A percentile compares a stretch with the other conserved stretches of the same genome.
These are phyloP conservation scores for Agelaius phoeniceus DNA, from an alignment of 2,113 vertebrate genomes.

Conservation along the genomic window DNA sequence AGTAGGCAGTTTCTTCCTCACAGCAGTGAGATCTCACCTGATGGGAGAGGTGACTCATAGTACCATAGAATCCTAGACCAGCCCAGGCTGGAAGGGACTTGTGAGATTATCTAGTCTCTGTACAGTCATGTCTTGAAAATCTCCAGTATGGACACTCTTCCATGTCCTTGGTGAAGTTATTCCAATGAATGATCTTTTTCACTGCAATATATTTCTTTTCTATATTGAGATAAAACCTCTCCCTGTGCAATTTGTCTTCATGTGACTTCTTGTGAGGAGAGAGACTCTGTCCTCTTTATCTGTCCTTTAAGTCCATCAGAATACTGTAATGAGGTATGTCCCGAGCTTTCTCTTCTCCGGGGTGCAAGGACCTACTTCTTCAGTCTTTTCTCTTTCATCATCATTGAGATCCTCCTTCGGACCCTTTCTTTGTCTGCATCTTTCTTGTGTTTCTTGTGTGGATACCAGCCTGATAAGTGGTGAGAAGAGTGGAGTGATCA, in stretches of 20 bases:
- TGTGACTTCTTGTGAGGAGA: not conserved
- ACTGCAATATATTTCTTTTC: not conserved
- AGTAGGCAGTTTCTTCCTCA: not conserved
- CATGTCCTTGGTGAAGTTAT: not conserved
- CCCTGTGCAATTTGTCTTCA: not conserved
- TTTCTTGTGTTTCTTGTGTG: not conserved
- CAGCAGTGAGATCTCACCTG: not conserved
- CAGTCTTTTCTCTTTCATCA: not conserved
- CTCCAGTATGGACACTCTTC: not conserved
- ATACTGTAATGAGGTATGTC: not conserved
- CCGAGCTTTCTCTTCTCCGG: not conserved
- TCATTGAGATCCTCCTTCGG: not conserved
- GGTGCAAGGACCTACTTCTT: not conserved
- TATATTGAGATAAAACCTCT: not conserved
- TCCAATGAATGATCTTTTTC: not conserved
- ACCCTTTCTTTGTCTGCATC: not conserved
- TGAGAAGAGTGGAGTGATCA: not conserved
- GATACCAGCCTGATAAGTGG: not conserved
- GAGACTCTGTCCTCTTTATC: not conserved
- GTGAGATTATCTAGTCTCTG: not conserved
- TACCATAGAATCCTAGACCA: not conserved
- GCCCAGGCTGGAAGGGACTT: not conserved
- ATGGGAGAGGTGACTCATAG: not conserved
- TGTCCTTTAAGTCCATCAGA: not conserved
- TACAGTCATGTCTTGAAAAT: not conserved